A percentile compares a stretch with the other conserved stretches of the same genome.
These are phyloP conservation scores for Sciurus carolinensis DNA, from an alignment of 2,797 vertebrate species.

Conservation along the genomic window DNA sequence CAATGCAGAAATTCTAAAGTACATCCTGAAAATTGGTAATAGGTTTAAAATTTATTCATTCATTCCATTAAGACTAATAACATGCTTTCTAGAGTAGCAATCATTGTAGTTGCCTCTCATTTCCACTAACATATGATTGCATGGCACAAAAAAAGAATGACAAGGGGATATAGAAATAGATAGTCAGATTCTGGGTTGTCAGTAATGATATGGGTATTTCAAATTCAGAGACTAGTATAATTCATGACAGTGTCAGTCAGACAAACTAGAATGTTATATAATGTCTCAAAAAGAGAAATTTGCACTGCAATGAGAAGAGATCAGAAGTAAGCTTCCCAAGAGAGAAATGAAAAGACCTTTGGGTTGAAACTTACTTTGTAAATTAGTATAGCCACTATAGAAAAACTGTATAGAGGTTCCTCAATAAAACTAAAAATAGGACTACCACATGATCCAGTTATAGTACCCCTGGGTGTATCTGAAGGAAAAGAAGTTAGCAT, in stretches of 20 bases:
- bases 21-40: neutral
- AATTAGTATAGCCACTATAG: too few relatives aligned
- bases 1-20: conserved; percentile 1
- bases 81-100: neutral
- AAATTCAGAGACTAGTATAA: conserved; percentile 44
- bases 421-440: too few relatives aligned
- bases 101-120: neutral
- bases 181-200: conserved; percentile 41
- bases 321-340: conserved; percentile 24
- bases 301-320: neutral
- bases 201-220: conserved; percentile 52
- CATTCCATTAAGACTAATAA: conserved; percentile 18
- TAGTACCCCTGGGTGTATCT: too few relatives aligned
- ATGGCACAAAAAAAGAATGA: neutral
- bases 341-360: conserved; percentile 24
- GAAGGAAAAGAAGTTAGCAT: too few relatives aligned
- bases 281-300: conserved; percentile 36
- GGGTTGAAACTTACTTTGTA: neutral
- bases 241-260: conserved; percentile 20
- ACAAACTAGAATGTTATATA: conserved; percentile 46
- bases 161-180: conserved; percentile 3
- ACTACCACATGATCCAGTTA: too few relatives aligned
- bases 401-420: too few relatives aligned
- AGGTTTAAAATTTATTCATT: conserved; percentile 28
- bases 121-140: conserved; percentile 20